Conservation (phyloP, 2,888 invertebrate species). For the Erebia ligea region DNA sequence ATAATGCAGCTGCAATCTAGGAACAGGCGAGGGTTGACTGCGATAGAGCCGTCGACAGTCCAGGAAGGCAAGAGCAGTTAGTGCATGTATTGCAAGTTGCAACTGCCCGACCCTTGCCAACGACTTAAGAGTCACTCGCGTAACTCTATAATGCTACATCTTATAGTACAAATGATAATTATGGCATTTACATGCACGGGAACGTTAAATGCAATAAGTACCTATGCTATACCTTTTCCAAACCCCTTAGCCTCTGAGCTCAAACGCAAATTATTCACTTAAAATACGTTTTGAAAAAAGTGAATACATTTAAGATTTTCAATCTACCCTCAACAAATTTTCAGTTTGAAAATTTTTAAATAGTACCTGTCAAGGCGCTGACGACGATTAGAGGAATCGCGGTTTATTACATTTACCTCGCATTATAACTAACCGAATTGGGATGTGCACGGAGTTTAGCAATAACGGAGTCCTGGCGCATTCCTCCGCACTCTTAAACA, state of each 20-base stretch:
- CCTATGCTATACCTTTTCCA: not conserved
- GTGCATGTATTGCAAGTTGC: too few species aligned
- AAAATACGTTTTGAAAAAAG: not conserved
- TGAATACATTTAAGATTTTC: conserved; percentile 3
- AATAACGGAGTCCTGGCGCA: not conserved
- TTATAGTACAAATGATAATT: too few species aligned
- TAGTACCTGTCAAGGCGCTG: not conserved
- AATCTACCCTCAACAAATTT: not conserved
- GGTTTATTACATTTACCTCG: too few species aligned
- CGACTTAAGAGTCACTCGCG: too few species aligned
- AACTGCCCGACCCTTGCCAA: too few species aligned
- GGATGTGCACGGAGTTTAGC: not conserved
- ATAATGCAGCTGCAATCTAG: too few species aligned
- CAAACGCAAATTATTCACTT: not conserved
- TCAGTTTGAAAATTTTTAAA: not conserved
- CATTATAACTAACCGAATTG: not conserved
- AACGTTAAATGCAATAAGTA: not conserved
- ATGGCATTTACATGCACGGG: too few species aligned
- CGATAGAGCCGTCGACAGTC: too few species aligned
- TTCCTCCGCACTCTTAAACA: not conserved
- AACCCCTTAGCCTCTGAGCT: not conserved
- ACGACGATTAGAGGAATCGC: too few species aligned
- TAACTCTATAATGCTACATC: too few species aligned
- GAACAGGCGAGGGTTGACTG: too few species aligned
- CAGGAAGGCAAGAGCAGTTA: too few species aligned